Conservation (phyloP, 2,113 vertebrate species). For the Thalassarche chlororhynchos region DNA sequence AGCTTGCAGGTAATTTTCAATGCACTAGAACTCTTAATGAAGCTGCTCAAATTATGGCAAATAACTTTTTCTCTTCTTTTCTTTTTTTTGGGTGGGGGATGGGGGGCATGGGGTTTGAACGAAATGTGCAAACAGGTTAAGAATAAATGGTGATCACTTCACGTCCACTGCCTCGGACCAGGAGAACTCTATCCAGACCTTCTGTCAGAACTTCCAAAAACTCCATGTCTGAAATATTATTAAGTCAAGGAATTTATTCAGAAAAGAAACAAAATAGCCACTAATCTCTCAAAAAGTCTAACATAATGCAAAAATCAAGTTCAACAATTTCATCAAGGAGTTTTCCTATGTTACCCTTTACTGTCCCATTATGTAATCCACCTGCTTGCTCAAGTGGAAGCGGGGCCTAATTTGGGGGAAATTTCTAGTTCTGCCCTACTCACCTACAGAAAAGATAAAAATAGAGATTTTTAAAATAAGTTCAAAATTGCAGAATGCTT, state of each 20-base stretch:
- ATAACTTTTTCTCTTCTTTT: neutral
- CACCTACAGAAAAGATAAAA: neutral
- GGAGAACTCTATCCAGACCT: constrained; percentile 89
- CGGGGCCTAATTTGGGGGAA: neutral
- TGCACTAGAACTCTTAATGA: neutral
- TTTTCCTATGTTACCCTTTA: neutral
- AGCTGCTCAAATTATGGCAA: neutral
- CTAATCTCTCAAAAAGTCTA: neutral
- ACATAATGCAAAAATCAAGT: neutral
- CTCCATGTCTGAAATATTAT: constrained; percentile 87
- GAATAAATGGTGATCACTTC: constrained; percentile 99
- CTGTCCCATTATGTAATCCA: neutral
- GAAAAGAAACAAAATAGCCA: neutral
- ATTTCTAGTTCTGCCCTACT: neutral
- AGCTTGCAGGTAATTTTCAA: neutral
- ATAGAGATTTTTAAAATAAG: neutral
- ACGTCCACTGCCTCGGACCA: constrained; percentile 92
- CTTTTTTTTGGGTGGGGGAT: neutral
- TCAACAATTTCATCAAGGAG: neutral
- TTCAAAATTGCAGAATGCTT: neutral
- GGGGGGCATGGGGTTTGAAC: neutral
- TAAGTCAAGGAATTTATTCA: constrained; percentile 69
- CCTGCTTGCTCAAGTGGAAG: neutral
- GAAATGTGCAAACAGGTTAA: constrained; percentile 55
- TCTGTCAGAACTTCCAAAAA: constrained; percentile 96